phyloP scores from a whole-genome alignment of 1,140 invertebrate genomes.

The Sarcophaga peregrina region DNA sequence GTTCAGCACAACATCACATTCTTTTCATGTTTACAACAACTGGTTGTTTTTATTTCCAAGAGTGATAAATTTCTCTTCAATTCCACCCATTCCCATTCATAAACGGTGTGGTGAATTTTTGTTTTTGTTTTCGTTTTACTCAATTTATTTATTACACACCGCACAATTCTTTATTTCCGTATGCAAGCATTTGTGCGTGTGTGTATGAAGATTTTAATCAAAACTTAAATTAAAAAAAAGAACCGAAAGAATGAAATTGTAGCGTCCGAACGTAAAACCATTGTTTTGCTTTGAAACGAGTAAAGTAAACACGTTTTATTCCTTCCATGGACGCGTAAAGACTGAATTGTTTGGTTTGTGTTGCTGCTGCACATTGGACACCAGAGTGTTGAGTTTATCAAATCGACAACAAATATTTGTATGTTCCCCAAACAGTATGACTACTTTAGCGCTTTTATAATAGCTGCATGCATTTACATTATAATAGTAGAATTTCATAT shows the following conservation, averaged over 20 bases:
- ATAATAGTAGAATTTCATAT: no score
- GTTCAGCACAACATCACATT: background rate
- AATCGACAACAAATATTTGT: background rate
- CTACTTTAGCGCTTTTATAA: constrained; percentile 5
- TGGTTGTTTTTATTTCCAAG: background rate
- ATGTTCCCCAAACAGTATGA: background rate
- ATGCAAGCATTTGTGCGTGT: background rate
- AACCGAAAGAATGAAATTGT: background rate
- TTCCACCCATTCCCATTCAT: background rate
- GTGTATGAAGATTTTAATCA: background rate
- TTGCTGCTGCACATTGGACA: background rate
- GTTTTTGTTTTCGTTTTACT: background rate
- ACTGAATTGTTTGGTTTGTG: background rate
- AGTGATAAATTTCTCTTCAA: background rate
- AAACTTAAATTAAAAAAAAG: no score
- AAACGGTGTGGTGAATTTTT: background rate
- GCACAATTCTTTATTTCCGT: background rate
- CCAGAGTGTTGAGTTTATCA: background rate
- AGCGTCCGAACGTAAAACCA: background rate
- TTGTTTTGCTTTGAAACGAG: background rate
- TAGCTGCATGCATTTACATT: background rate
- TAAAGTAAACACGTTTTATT: constrained; percentile 5
- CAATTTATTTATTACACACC: no score
- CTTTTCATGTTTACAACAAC: background rate
- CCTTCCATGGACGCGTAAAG: constrained; percentile 32